Base-by-base conservation (phyloP, 2,113 vertebrate species). In the Myiozetetes cayanensis region DNA sequence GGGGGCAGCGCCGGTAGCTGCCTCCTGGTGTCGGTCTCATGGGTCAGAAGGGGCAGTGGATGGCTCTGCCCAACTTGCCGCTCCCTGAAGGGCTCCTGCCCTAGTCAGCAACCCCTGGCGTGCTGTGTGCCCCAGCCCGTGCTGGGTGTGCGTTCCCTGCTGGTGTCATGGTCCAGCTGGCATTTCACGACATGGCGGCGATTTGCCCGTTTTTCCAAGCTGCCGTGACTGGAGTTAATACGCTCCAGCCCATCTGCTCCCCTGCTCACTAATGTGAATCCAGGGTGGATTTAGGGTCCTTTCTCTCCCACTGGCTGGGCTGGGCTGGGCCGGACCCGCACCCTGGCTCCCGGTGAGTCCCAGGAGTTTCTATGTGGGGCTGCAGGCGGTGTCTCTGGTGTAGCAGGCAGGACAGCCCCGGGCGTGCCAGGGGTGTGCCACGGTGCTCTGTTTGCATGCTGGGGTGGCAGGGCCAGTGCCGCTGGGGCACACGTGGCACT, bases 111-210 rank as follows among this genome's bases (percentile, higher is more conserved):
- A 73, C 50, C 12, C 49, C 44, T 27, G 5, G 2, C 33, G 50
- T 27, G 35, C 56, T 2, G 3, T 5, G 12, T 17, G 16, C n/a
- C 59, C 27, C 1, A 1, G 50, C 82, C 31, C 3, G 0, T 3
- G 59, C 63, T 12, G 44, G n/a, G 5, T 18, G 10, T 1, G 3
- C n/a, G 0, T 58, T 77, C 52, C 55, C 23, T 0, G 28, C 37
- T 14, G 59, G 18, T 20, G 44, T 19, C 0, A 0, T 2, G 4
- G 39, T 76, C 33, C 37, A 19, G 33, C 33, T 2, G 24, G 46
- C 24, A 2, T 58, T 80, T n/a, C 39, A 4, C 0, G 0, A 71
- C 16, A 1, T 3, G 4, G 43, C 1, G 1, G 24, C 1, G 0
- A 4, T 82, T 86, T 44, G 8, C 28, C 61, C 0, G 0, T 31